Evolutionary conservation across 2,888 invertebrate species (phyloP).

Genomic region (Chloromyia formosa): DNA sequence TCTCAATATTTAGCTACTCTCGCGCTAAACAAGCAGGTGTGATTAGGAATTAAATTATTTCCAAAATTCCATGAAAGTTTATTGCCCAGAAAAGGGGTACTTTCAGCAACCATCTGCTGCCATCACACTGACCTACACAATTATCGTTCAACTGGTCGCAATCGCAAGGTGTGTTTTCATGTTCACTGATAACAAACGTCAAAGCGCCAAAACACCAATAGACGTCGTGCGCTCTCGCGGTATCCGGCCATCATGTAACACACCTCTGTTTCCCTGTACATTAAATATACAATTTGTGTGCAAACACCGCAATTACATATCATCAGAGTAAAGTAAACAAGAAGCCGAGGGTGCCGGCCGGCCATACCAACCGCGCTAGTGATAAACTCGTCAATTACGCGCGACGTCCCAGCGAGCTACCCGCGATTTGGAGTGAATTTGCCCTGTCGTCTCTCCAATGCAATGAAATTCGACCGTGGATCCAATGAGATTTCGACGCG

Average conservation of each 20-base stretch:
- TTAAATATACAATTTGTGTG: background rate
- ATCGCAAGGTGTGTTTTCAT: constrained; percentile 16
- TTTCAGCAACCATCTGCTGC: no score
- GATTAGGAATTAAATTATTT: no score
- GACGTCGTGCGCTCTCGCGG: background rate
- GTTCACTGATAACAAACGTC: constrained; percentile 34
- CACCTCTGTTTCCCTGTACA: constrained; percentile 29
- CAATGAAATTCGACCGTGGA: constrained; percentile 46
- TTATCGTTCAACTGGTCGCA: background rate
- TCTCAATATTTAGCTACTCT: no score
- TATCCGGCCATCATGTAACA: constrained; percentile 22
- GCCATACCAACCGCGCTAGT: background rate
- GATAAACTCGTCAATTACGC: background rate
- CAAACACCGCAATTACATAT: background rate
- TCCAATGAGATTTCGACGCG: constrained; percentile 54
- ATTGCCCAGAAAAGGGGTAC: no score
- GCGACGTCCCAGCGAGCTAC: no score
- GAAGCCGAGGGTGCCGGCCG: background rate
- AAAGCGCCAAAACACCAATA: constrained; percentile 24
- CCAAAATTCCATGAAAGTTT: no score
- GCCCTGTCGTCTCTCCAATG: background rate
- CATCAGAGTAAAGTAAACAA: background rate
- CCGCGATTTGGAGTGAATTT: background rate
- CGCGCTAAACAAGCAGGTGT: no score
- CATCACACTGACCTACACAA: constrained; percentile 3